A percentile compares a stretch with the other conserved stretches of the same genome.
phyloP scores from a whole-genome alignment of 2,113 vertebrate genomes.

The Castor canadensis region DNA sequence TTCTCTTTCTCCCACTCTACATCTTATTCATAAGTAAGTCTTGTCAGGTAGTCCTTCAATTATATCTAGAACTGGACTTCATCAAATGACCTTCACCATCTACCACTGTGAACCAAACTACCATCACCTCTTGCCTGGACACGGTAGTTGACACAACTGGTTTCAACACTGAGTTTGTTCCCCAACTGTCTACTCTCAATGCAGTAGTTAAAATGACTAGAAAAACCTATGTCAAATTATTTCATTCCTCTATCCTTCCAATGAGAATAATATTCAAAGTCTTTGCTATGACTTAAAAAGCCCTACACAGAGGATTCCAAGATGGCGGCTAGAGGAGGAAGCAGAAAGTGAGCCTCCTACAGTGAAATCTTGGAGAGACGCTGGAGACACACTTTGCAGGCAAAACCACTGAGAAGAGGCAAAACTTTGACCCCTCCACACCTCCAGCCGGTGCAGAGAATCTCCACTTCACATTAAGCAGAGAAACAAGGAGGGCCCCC shows the following conservation, averaged over 20 bases:
- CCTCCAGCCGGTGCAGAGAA: no score
- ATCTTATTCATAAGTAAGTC: neutral
- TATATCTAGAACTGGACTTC: neutral
- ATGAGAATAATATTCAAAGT: neutral
- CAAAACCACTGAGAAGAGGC: no score
- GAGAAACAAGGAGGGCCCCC: no score
- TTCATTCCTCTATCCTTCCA: neutral
- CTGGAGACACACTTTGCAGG: no score
- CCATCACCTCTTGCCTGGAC: neutral
- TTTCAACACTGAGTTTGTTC: neutral
- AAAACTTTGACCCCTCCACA: no score
- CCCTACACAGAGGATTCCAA: no score
- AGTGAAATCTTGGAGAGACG: no score
- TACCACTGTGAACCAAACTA: neutral
- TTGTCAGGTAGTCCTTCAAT: neutral
- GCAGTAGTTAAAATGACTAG: neutral
- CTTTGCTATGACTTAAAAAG: neutral
- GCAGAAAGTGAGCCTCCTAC: no score
- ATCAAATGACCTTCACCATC: neutral
- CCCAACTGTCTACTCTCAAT: neutral
- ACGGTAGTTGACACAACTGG: neutral
- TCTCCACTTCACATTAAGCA: no score
- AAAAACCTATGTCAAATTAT: neutral
- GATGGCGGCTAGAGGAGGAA: no score
- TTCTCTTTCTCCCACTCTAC: neutral